These are phyloP conservation scores for Cygnus atratus DNA, from an alignment of 2,113 vertebrate species.

Conservation along the genomic window DNA sequence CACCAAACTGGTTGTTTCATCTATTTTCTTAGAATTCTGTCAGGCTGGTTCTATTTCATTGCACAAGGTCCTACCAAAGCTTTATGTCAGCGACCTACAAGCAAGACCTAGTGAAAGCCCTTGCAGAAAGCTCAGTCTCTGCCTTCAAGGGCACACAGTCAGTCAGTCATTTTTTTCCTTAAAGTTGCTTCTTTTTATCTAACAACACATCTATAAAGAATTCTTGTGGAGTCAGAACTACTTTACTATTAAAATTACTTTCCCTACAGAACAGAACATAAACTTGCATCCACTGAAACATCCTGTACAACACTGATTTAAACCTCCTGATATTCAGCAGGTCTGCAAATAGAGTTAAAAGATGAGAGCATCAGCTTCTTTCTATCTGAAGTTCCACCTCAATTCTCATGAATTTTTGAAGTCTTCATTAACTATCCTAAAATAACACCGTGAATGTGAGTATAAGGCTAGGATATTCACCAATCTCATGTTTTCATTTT, in stretches of 20 bases:
- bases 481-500: not conserved
- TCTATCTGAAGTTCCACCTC: not conserved
- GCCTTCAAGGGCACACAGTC: not conserved
- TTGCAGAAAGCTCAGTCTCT: not conserved
- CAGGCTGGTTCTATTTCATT: not conserved
- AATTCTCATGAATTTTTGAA: not conserved
- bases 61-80: not conserved
- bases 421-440: not conserved
- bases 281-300: not conserved
- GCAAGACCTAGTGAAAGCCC: not conserved
- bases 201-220: not conserved
- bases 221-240: not conserved
- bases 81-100: not conserved
- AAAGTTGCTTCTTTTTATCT: not conserved
- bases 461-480: fast-evolving
- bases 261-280: not conserved
- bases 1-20: not conserved
- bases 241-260: not conserved
- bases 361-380: not conserved
- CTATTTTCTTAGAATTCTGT: not conserved
- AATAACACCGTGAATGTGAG: not conserved
- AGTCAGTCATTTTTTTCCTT: not conserved
- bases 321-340: not conserved
- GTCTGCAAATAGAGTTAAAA: not conserved
- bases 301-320: not conserved